These are phyloP conservation scores for Rhagologus leucostigma DNA, from an alignment of 2,113 vertebrate species.

Conservation along the genomic window DNA sequence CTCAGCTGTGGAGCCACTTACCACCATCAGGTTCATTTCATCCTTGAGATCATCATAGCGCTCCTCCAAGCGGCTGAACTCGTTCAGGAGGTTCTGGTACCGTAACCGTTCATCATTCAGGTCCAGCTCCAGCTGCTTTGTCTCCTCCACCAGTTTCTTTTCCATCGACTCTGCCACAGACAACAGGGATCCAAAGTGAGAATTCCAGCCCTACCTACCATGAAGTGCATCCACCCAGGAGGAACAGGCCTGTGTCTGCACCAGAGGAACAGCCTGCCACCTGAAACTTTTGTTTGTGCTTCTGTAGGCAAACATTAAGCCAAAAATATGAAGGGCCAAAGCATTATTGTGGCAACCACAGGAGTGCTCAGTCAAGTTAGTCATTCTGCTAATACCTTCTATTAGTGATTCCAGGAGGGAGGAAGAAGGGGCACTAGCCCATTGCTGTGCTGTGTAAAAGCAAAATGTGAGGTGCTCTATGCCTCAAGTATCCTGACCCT, in stretches of 20 bases:
- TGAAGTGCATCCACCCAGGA: neutral
- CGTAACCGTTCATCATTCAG: slow-evolving; percentile 93
- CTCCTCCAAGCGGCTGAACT: slow-evolving; percentile 93
- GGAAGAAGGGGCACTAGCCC: neutral
- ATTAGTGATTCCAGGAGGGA: neutral
- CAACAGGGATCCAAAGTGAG: neutral
- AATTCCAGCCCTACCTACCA: neutral
- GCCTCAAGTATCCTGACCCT: neutral
- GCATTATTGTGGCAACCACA: neutral
- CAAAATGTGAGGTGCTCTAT: neutral
- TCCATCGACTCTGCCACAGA: slow-evolving; percentile 86
- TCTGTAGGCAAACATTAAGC: neutral
- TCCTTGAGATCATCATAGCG: slow-evolving; percentile 95
- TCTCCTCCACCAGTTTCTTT: slow-evolving; percentile 85
- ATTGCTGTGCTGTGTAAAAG: neutral
- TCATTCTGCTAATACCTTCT: neutral
- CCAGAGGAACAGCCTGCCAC: neutral
- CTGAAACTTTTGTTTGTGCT: neutral
- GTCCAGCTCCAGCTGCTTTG: slow-evolving; percentile 90
- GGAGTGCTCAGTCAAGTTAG: neutral
- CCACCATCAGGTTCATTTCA: slow-evolving; percentile 81
- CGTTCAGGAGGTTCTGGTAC: slow-evolving; percentile 96
- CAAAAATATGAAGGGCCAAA: neutral
- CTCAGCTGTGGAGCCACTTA: slow-evolving; percentile 50
- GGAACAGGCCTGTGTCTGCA: neutral